These are phyloP conservation scores for Cynopterus sphinx DNA, from an alignment of 2,797 vertebrate genomes.

Conservation along the genomic window DNA sequence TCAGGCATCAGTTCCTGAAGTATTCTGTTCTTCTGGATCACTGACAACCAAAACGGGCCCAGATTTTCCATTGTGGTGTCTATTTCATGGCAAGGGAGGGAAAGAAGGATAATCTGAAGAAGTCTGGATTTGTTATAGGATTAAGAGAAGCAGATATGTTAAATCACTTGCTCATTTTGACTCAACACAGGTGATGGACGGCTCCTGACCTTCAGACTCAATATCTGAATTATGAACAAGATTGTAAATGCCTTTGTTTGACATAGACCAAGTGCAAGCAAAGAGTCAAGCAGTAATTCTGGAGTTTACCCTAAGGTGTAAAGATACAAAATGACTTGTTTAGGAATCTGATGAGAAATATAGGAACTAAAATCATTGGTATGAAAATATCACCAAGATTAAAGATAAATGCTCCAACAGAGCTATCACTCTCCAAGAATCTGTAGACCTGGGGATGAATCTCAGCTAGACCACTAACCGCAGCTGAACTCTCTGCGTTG, in stretches of 20 bases:
- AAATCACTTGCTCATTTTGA: neutral
- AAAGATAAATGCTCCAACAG: neutral
- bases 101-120: neutral
- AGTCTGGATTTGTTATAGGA: neutral
- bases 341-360: conserved; percentile 2
- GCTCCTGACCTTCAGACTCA: neutral
- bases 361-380: neutral
- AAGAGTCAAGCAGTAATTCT: conserved; percentile 16
- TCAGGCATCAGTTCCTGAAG: neutral
- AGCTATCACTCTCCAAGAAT: neutral
- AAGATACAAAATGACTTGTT: conserved; percentile 25
- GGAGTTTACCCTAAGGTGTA: neutral
- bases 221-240: neutral
- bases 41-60: neutral
- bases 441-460: neutral
- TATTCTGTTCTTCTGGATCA: neutral
- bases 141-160: neutral
- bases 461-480: neutral
- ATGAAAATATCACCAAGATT: neutral
- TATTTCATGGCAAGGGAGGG: neutral
- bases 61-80: neutral
- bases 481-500: neutral
- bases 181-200: neutral
- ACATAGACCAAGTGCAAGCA: conserved; percentile 18
- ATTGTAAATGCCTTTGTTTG: conserved; percentile 26